phyloP scores from a whole-genome alignment of 37 sponge, comb jelly and placozoan genomes.

The Beroe ovata region DNA sequence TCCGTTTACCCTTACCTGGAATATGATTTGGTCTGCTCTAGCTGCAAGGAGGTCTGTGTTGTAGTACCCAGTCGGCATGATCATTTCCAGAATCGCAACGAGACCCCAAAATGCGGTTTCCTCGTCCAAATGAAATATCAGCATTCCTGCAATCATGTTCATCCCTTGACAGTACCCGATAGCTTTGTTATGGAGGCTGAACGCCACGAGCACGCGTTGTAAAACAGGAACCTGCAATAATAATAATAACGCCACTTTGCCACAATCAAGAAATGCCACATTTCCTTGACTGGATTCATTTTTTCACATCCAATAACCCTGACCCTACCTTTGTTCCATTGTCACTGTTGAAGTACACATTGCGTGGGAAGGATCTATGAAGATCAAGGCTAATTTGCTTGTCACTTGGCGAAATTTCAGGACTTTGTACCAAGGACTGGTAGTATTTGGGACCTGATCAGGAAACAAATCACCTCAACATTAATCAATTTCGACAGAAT shows the following conservation, averaged over 20 bases:
- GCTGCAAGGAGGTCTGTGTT: slow-evolving; percentile 54
- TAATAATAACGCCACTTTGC: too few relatives aligned
- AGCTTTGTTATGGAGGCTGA: slow-evolving; percentile 64
- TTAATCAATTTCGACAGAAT: too few relatives aligned
- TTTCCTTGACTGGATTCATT: too few relatives aligned
- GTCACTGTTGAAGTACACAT: slow-evolving; percentile 27
- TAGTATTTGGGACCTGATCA: slow-evolving; percentile 51
- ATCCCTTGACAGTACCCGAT: slow-evolving; percentile 65
- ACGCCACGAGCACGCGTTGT: slow-evolving; percentile 50
- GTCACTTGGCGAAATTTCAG: slow-evolving; percentile 37
- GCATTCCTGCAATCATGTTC: slow-evolving; percentile 67
- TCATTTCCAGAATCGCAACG: slow-evolving; percentile 61
- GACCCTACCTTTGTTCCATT: slow-evolving; percentile 53
- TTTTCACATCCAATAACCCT: too few relatives aligned
- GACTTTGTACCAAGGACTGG: slow-evolving; percentile 64
- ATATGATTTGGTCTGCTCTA: slow-evolving; percentile 65
- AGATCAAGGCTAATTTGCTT: slow-evolving; percentile 42
- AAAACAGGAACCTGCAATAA: slow-evolving; percentile 18
- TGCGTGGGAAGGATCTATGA: slow-evolving; percentile 47
- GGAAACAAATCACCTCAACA: too few relatives aligned
- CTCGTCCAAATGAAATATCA: slow-evolving; percentile 56
- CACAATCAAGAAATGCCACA: too few relatives aligned
- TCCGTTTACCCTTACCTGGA: too few relatives aligned
- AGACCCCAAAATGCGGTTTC: slow-evolving; percentile 57
- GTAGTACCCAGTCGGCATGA: slow-evolving; percentile 63